Conservation (phyloP, 1,140 invertebrate genomes). For the Pseudomyrmex flavicornis region DNA sequence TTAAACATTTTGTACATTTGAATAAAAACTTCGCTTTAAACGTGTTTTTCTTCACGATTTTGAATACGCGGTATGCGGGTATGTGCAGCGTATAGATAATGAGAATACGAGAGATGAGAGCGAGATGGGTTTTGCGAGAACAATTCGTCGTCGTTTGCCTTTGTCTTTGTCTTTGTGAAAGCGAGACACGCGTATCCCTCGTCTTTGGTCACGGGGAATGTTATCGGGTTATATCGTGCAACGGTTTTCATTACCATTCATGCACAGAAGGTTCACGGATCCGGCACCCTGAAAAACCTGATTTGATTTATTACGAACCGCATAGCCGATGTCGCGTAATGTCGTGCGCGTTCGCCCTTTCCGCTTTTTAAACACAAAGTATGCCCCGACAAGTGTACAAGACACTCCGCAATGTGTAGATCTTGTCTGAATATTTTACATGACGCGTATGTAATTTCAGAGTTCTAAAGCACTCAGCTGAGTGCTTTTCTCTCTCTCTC, state of each 20-base stretch:
- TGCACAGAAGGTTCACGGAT: conserved; percentile 44
- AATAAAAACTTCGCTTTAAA: background rate
- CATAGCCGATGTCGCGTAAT: conserved; percentile 63
- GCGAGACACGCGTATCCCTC: conserved; percentile 78
- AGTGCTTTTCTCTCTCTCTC: background rate
- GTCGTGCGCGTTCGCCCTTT: conserved; percentile 49
- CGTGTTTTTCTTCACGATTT: conserved; percentile 23
- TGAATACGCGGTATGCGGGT: conserved; percentile 32
- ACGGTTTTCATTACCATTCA: conserved; percentile 81
- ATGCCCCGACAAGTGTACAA: conserved; percentile 54
- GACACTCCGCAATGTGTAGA: conserved; percentile 48
- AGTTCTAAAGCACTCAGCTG: conserved; percentile 9
- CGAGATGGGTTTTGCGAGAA: conserved; percentile 66
- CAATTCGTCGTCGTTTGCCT: conserved; percentile 60
- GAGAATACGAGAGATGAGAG: conserved; percentile 66
- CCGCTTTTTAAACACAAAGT: conserved; percentile 62
- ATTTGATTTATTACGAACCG: conserved; percentile 81
- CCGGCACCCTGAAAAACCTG: conserved; percentile 78
- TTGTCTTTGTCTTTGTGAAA: conserved; percentile 68
- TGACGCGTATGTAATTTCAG: conserved; percentile 28
- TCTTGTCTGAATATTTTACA: conserved; percentile 54
- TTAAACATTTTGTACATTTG: background rate
- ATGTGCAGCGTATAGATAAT: conserved; percentile 31
- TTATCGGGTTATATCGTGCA: conserved; percentile 82
- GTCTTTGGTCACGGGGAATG: conserved; percentile 77